Conservation (phyloP, 2,888 invertebrate genomes). For the Euzetes globulus region DNA sequence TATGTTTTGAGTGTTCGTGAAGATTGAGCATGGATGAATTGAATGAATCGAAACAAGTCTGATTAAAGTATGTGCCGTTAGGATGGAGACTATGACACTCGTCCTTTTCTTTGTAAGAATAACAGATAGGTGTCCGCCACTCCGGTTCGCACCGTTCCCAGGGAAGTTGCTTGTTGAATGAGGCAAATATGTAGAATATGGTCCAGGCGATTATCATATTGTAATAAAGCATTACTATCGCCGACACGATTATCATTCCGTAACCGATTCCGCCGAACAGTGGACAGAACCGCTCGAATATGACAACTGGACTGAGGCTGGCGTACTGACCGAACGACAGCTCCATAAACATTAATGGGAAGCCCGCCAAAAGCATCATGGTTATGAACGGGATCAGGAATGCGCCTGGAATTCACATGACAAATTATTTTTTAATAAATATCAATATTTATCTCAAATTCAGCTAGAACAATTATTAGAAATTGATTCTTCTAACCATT, state of each 20-base stretch:
- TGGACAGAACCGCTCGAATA: conserved; percentile 70
- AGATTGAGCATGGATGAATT: conserved; percentile 32
- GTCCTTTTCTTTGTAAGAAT: conserved; percentile 32
- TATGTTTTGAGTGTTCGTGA: conserved; percentile 27
- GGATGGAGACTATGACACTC: conserved; percentile 20
- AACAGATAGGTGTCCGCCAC: conserved; percentile 29
- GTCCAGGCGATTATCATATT: conserved; percentile 71
- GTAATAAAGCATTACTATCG: conserved; percentile 67
- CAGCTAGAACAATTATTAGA: no score
- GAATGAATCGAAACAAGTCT: conserved; percentile 37
- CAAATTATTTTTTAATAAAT: no score
- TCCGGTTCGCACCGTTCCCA: conserved; percentile 62
- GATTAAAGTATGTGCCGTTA: conserved; percentile 35
- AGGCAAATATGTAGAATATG: conserved; percentile 63
- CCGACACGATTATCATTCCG: conserved; percentile 68
- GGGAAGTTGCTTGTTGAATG: conserved; percentile 52
- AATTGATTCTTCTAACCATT: no score
- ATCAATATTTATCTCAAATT: no score
- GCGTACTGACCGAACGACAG: conserved; percentile 71
- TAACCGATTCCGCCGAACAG: conserved; percentile 63
- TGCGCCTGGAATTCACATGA: no score
- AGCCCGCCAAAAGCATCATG: conserved; percentile 50
- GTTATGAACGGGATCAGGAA: conserved; percentile 51
- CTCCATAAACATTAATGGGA: conserved; percentile 51
- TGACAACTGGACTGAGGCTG: conserved; percentile 62